Conservation (phyloP, 2,797 vertebrate genomes). For the Rallus crepitans region DNA sequence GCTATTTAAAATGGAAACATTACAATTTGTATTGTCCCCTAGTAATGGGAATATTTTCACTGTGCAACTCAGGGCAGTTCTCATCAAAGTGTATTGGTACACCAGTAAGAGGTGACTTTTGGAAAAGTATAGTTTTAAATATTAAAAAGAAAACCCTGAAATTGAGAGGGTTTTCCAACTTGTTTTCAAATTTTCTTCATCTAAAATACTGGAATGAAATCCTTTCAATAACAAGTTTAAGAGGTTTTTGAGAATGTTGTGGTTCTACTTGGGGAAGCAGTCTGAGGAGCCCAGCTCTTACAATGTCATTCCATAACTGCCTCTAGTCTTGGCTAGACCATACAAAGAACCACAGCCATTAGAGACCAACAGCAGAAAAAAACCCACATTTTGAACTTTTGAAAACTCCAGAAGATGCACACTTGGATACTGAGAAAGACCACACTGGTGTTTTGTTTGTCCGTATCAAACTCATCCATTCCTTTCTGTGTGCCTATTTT, state of each 20-base stretch:
- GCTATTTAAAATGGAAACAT: not conserved
- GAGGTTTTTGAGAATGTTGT: not conserved
- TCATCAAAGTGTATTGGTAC: not conserved
- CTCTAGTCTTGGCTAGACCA: not conserved
- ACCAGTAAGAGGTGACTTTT: not conserved
- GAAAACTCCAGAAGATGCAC: not conserved
- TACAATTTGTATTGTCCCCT: not conserved
- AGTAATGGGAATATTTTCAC: not conserved
- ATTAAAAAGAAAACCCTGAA: not conserved
- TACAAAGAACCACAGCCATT: not conserved
- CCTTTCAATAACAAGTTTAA: not conserved
- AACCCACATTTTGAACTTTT: not conserved
- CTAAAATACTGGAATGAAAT: not conserved
- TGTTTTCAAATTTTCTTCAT: not conserved
- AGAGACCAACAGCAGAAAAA: not conserved
- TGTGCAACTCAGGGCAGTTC: not conserved
- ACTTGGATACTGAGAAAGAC: not conserved
- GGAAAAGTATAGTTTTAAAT: not conserved
- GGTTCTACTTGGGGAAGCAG: not conserved
- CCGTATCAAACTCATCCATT: not conserved
- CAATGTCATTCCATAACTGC: not conserved
- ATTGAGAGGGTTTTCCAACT: not conserved
- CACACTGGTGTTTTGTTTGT: not conserved
- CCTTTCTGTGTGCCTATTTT: not conserved
- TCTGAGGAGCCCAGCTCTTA: not conserved